Conservation (phyloP, 2,888 invertebrate genomes). For the Eretmocerus hayati region DNA sequence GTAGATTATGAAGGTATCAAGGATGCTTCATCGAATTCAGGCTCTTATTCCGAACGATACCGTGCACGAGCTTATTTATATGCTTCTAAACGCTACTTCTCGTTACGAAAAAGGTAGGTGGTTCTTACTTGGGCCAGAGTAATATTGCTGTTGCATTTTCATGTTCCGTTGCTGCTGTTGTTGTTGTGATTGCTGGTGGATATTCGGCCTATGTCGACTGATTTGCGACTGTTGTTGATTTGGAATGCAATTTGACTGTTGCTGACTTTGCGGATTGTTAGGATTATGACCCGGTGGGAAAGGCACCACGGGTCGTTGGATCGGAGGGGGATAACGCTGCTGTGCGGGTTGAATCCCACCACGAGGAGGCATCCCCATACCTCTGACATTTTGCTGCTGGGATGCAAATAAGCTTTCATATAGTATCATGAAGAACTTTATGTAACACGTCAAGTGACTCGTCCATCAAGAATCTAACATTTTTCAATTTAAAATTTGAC, state of each 20-base stretch:
- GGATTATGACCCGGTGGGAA: conserved; percentile 48
- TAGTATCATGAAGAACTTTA: not conserved
- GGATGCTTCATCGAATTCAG: too few relatives aligned
- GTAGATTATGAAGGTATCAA: too few relatives aligned
- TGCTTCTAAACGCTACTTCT: too few relatives aligned
- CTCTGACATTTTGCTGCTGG: conserved; percentile 43
- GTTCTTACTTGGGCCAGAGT: conserved; percentile 48
- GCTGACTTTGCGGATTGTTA: conserved; percentile 34
- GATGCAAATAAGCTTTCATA: not conserved
- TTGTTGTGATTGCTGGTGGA: conserved; percentile 39
- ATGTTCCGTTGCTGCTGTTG: conserved; percentile 42
- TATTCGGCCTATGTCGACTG: conserved; percentile 41
- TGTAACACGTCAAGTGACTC: too few relatives aligned
- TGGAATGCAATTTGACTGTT: conserved; percentile 44
- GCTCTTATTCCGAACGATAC: too few relatives aligned
- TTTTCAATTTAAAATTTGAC: conserved; percentile 25
- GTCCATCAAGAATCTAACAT: too few relatives aligned
- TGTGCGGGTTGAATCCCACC: conserved; percentile 43
- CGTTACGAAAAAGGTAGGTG: conserved; percentile 3
- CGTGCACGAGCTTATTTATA: too few relatives aligned
- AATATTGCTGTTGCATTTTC: conserved; percentile 50
- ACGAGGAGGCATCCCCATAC: conserved; percentile 44
- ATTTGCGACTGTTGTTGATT: conserved; percentile 38
- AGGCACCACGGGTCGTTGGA: conserved; percentile 51
- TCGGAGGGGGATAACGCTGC: conserved; percentile 49